Evolutionary conservation across 1,140 invertebrate genomes (phyloP).

Genomic region (Caenorhabditis briggsae): DNA sequence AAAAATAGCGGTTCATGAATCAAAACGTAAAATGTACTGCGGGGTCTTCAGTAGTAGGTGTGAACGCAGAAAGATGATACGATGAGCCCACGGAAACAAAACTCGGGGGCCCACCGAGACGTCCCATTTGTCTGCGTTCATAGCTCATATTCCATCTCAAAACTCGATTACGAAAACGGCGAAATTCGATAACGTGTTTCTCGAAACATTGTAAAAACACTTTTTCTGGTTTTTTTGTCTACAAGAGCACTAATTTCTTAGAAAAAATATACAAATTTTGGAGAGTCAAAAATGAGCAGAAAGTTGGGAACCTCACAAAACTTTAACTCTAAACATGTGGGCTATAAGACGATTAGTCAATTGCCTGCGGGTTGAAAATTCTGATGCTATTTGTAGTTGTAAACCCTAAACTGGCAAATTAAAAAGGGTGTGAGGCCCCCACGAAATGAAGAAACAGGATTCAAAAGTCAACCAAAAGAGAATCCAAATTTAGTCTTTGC

Average conservation of each 20-base stretch:
- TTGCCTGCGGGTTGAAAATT: conserved; percentile 1
- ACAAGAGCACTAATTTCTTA: too few species aligned
- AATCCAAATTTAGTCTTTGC: conserved; percentile 15
- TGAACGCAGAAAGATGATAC: conserved; percentile 52
- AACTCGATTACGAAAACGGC: conserved; percentile 45
- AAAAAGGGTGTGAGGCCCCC: neutral
- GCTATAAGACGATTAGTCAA: conserved; percentile 33
- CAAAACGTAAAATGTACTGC: conserved; percentile 25
- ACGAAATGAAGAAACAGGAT: neutral
- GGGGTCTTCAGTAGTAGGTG: conserved; percentile 18
- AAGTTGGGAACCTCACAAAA: neutral
- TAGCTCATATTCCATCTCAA: conserved; percentile 30
- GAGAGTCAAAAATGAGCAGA: neutral
- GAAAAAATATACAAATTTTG: too few species aligned
- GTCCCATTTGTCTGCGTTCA: conserved; percentile 36
- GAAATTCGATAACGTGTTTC: conserved; percentile 40
- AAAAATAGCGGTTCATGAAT: conserved; percentile 2
- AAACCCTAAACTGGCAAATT: conserved; percentile 20
- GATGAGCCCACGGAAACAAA: conserved; percentile 36
- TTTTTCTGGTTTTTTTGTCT: neutral
- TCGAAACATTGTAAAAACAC: conserved; percentile 2
- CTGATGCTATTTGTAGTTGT: conserved; percentile 36
- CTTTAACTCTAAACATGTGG: neutral
- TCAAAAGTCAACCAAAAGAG: conserved; percentile 10
- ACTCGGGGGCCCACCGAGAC: neutral